Percentiles rank a stretch among this genome's conserved stretches.
Conservation (phyloP, 2,888 invertebrate genomes). For the Lepidochrysops patricia region DNA sequence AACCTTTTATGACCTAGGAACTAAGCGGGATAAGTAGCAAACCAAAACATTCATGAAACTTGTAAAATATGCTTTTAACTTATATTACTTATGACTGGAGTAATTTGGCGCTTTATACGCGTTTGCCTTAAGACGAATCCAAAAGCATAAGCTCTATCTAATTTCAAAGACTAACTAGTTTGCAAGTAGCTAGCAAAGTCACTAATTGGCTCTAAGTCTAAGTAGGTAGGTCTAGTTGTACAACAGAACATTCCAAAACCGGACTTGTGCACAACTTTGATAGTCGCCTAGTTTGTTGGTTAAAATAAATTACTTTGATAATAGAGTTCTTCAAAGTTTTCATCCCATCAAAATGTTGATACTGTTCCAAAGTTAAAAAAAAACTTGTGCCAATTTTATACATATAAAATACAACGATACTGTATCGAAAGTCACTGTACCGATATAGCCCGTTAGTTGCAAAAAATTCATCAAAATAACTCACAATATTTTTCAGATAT, state of each 20-base stretch:
- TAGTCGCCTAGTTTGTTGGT: not conserved
- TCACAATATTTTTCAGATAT: conserved; percentile 32
- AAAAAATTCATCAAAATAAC: not conserved
- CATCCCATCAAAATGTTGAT: not conserved
- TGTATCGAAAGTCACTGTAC: too few species aligned
- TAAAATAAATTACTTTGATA: not conserved
- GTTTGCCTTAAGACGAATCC: not conserved
- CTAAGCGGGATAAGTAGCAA: too few species aligned
- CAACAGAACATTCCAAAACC: not conserved
- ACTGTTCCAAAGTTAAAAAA: too few species aligned
- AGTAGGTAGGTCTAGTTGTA: not conserved
- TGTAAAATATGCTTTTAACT: not conserved
- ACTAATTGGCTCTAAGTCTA: not conserved
- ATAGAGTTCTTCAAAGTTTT: not conserved
- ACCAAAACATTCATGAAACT: not conserved
- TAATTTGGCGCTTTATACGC: not conserved
- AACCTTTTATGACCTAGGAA: too few species aligned
- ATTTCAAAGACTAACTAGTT: conserved; percentile 3
- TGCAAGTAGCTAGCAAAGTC: not conserved
- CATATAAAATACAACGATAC: too few species aligned
- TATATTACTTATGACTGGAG: not conserved
- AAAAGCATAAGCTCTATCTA: not conserved
- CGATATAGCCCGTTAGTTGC: too few species aligned
- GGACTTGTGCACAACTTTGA: not conserved
- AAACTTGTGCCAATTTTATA: too few species aligned